These are phyloP conservation scores for Athrips mouffetella DNA, from an alignment of 2,888 invertebrate genomes.

Conservation along the genomic window DNA sequence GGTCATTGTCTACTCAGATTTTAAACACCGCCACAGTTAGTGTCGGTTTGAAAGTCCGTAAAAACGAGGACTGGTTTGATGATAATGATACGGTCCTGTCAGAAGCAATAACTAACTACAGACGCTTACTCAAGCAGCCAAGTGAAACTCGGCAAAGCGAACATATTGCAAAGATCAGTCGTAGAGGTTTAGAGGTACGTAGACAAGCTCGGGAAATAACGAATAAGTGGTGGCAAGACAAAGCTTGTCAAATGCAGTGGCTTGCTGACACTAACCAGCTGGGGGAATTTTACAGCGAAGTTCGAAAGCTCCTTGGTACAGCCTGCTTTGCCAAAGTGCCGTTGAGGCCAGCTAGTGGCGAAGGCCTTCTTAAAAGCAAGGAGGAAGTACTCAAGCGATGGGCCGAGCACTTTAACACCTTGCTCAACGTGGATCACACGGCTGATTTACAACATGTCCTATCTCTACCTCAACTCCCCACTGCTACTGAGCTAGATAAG, in stretches of 20 bases:
- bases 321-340: too few relatives aligned
- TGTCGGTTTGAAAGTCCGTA: slow-evolving; percentile 10
- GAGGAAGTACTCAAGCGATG: too few relatives aligned
- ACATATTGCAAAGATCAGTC: too few relatives aligned
- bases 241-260: too few relatives aligned
- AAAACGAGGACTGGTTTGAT: not conserved
- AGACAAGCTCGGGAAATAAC: too few relatives aligned
- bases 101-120: slow-evolving; percentile 1
- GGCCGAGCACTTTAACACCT: slow-evolving; percentile 20
- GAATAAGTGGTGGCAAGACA: slow-evolving; percentile 23
- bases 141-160: too few relatives aligned
- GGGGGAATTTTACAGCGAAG: too few relatives aligned
- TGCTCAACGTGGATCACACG: slow-evolving; percentile 20
- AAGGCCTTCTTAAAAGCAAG: too few relatives aligned
- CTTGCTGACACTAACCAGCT: too few relatives aligned
- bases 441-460: slow-evolving; percentile 14
- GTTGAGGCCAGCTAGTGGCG: too few relatives aligned
- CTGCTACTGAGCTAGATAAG: slow-evolving; percentile 9
- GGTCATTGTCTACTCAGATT: slow-evolving; percentile 7
- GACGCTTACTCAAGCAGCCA: slow-evolving; percentile 10
- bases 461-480: slow-evolving; percentile 5
- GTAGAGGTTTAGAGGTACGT: too few relatives aligned
- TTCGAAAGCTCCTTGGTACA: too few relatives aligned
- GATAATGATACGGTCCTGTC: not conserved
- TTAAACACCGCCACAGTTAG: slow-evolving; percentile 3